Evolutionary conservation across 1,140 invertebrate species (phyloP).

Genomic region (Hycleus phaleratus): DNA sequence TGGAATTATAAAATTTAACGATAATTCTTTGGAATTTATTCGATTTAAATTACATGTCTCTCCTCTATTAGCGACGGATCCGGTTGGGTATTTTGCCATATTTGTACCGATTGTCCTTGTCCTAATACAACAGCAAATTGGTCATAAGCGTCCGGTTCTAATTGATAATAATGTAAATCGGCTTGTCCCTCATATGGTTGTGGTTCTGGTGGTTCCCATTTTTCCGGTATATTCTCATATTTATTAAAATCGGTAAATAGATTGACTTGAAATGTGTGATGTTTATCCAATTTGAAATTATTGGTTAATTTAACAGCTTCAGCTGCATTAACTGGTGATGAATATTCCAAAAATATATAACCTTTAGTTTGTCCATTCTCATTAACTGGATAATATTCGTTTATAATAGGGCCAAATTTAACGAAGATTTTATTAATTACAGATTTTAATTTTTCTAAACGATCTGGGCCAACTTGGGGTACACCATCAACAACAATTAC

Average conservation of each 20-base stretch:
- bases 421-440: constrained; percentile 89
- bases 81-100: constrained; percentile 84
- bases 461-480: constrained; percentile 85
- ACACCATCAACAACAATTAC: constrained; percentile 95
- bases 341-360: constrained; percentile 91
- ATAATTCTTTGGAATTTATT: neutral
- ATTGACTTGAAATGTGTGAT: constrained; percentile 92
- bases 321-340: constrained; percentile 67
- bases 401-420: constrained; percentile 86
- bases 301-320: constrained; percentile 83
- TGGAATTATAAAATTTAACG: constrained; percentile 36
- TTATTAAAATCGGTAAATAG: constrained; percentile 89
- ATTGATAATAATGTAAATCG: constrained; percentile 85
- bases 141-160: constrained; percentile 91
- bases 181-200: constrained; percentile 81
- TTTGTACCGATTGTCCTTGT: constrained; percentile 68
- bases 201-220: constrained; percentile 84
- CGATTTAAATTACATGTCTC: constrained; percentile 56
- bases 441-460: constrained; percentile 86
- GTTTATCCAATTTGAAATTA: constrained; percentile 93
- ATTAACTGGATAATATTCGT: constrained; percentile 81
- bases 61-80: constrained; percentile 79
- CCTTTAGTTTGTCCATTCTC: constrained; percentile 84
- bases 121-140: constrained; percentile 89
- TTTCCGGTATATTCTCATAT: constrained; percentile 83